These are phyloP conservation scores for Drosophila ezoana DNA, from an alignment of 2,888 invertebrate genomes.

Conservation along the genomic window DNA sequence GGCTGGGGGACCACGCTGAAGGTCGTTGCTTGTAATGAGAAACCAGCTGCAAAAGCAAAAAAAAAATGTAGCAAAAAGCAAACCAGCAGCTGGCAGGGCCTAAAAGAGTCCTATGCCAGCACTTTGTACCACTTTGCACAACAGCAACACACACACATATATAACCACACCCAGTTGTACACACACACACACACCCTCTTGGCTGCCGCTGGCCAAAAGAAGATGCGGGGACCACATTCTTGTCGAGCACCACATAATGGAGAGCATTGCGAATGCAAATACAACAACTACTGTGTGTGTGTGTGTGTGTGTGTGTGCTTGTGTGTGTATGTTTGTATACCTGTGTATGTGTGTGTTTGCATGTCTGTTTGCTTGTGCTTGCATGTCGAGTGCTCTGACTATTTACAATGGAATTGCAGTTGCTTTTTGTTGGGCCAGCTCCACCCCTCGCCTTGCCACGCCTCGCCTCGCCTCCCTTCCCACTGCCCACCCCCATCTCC, in stretches of 20 bases:
- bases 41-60: conserved; percentile 38
- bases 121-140: conserved; percentile 76
- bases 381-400: conserved; percentile 57
- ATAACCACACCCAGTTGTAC: conserved; percentile 27
- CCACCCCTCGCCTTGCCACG: too few species aligned
- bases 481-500: not conserved
- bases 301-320: not conserved
- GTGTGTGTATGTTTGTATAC: conserved; percentile 7
- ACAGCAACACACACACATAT: conserved; percentile 46
- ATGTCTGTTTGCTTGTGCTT: conserved; percentile 7
- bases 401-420: conserved; percentile 79
- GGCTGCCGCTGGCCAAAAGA: conserved; percentile 47
- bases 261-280: conserved; percentile 46
- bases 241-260: conserved; percentile 64
- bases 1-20: conserved; percentile 53
- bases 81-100: conserved; percentile 48
- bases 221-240: conserved; percentile 53
- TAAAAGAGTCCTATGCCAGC: conserved; percentile 66
- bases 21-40: conserved; percentile 72
- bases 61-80: conserved; percentile 30
- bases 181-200: conserved; percentile 26
- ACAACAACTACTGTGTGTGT: conserved; percentile 11
- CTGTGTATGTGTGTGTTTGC: conserved; percentile 9
- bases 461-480: not conserved
- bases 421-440: conserved; percentile 55